Conservation (phyloP, 2,888 invertebrate species). For the Mimachlamys varia region DNA sequence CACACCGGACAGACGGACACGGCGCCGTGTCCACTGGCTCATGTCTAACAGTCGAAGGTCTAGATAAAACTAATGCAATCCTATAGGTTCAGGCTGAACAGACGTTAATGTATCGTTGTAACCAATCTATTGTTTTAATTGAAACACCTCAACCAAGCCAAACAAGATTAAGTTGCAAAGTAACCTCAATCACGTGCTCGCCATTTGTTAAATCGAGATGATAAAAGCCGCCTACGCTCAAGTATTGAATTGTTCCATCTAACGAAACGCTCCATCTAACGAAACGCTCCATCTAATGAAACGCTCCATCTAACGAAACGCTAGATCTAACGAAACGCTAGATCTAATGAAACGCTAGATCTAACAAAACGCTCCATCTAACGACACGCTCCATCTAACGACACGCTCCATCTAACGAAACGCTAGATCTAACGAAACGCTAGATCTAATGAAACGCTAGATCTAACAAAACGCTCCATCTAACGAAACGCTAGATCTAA, state of each 20-base stretch:
- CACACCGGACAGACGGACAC: not conserved
- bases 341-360: too few species aligned
- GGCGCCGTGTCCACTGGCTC: not conserved
- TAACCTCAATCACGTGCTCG: not conserved
- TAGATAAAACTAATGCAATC: not conserved
- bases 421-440: too few species aligned
- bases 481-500: too few species aligned
- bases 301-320: not conserved
- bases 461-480: too few species aligned
- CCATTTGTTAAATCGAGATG: conserved; percentile 11
- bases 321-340: too few species aligned
- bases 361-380: not conserved
- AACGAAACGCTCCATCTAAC: not conserved
- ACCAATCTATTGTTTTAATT: not conserved
- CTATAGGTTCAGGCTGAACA: not conserved
- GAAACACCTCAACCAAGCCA: not conserved
- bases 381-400: not conserved
- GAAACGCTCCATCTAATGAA: not conserved
- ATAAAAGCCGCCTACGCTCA: not conserved
- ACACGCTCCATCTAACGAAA: not conserved
- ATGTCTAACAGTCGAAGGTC: not conserved
- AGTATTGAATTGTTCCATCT: not conserved
- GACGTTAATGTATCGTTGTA: not conserved
- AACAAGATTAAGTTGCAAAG: not conserved
- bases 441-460: too few species aligned